These are phyloP conservation scores for Phthorimaea operculella DNA, from an alignment of 1,140 invertebrate genomes.

Conservation along the genomic window DNA sequence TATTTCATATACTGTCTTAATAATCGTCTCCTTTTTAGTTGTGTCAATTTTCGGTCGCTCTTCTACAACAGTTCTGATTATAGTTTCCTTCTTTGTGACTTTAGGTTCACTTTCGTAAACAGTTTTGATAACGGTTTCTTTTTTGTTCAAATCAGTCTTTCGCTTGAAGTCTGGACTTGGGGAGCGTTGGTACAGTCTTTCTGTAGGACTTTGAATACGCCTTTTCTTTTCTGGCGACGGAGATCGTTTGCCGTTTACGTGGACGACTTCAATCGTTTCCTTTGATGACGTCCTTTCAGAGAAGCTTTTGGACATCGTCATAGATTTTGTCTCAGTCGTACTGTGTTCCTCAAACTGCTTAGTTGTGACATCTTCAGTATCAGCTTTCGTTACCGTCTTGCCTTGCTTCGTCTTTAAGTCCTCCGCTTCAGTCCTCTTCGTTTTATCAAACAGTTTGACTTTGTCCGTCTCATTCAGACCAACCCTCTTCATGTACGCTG, in stretches of 20 bases:
- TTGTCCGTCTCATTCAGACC: conserved; percentile 46
- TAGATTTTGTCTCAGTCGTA: conserved; percentile 21
- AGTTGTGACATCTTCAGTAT: not conserved
- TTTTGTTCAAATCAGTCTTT: conserved; percentile 11
- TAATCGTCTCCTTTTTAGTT: conserved; percentile 43
- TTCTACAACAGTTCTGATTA: not conserved
- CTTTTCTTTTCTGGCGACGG: conserved; percentile 43
- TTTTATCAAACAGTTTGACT: conserved; percentile 28
- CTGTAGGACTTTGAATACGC: conserved; percentile 17
- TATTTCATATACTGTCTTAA: conserved; percentile 41
- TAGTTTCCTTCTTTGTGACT: not conserved
- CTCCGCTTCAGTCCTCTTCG: conserved; percentile 26
- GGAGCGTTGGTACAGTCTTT: conserved; percentile 28
- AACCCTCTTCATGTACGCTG: conserved; percentile 65
- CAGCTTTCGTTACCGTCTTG: not conserved
- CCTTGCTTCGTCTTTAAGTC: conserved; percentile 18
- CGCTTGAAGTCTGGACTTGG: conserved; percentile 40
- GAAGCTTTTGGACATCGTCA: conserved; percentile 22
- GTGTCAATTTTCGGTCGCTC: conserved; percentile 14
- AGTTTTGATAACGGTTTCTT: conserved; percentile 17
- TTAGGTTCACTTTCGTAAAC: conserved; percentile 11
- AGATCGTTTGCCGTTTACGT: conserved; percentile 42
- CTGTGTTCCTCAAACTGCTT: conserved; percentile 21
- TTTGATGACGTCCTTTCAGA: conserved; percentile 37
- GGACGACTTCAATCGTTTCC: conserved; percentile 36